Percentiles rank a stretch among this genome's conserved stretches.
Conservation (phyloP, 2,113 vertebrate species). For the Planiliza haematocheilus region DNA sequence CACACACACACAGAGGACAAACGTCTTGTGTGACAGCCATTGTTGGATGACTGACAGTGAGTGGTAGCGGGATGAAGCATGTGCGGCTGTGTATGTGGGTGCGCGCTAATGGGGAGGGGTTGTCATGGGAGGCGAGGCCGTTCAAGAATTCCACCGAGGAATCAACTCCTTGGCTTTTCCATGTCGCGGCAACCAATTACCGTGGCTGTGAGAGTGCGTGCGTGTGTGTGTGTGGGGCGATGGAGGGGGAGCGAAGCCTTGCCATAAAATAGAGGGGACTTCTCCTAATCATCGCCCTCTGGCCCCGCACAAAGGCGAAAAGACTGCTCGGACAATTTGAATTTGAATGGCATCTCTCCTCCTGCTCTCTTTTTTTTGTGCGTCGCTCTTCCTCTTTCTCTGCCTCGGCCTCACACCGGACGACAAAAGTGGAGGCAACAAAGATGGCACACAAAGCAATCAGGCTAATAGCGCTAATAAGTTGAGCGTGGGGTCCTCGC, state of each 20-base stretch:
- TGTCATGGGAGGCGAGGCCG: constrained; percentile 60
- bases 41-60: constrained; percentile 81
- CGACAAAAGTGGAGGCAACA: constrained; percentile 80
- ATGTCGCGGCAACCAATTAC: constrained; percentile 80
- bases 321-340: constrained; percentile 78
- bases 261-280: constrained; percentile 72
- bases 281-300: constrained; percentile 82
- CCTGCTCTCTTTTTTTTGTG: constrained; percentile 52
- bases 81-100: constrained; percentile 44
- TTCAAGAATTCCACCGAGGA: constrained; percentile 78
- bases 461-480: constrained; percentile 85
- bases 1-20: constrained; percentile 36
- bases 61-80: constrained; percentile 55
- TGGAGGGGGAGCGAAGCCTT: constrained; percentile 54
- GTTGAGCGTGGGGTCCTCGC: constrained; percentile 79
- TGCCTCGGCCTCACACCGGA: constrained; percentile 45
- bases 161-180: constrained; percentile 75
- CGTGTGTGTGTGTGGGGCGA: constrained; percentile 4
- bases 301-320: constrained; percentile 78
- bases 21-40: constrained; percentile 73
- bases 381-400: constrained; percentile 55
- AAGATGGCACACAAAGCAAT: constrained; percentile 81
- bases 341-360: constrained; percentile 79
- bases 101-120: constrained; percentile 33
- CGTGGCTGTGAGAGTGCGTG: constrained; percentile 50